Percentiles rank a stretch among this genome's conserved stretches.
These are phyloP conservation scores for Ephydatia muelleri DNA, from an alignment of 37 sponge, comb jelly and placozoan genomes.

Conservation along the genomic window DNA sequence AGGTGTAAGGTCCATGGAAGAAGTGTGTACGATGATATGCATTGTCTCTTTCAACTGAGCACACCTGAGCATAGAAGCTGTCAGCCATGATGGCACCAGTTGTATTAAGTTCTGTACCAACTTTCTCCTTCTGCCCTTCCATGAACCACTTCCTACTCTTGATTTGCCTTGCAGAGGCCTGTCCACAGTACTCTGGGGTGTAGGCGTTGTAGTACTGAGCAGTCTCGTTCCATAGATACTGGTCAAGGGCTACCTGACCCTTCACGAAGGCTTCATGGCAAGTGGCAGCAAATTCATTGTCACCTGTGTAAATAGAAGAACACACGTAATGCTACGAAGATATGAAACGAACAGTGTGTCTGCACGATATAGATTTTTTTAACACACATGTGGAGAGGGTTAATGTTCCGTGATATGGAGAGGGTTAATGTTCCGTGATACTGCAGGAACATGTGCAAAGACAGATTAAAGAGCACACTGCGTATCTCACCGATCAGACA, in stretches of 20 bases:
- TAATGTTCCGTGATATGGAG: no score
- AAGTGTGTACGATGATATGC: no score
- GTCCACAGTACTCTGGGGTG: constrained; percentile 5
- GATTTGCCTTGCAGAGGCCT: neutral
- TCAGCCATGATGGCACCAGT: constrained; percentile 41
- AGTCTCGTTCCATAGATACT: constrained; percentile 30
- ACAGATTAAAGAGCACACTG: no score
- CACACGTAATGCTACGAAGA: neutral
- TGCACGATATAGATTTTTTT: no score
- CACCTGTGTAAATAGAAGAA: neutral
- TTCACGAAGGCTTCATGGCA: constrained; percentile 22
- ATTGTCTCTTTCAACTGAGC: no score
- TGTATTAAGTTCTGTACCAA: neutral
- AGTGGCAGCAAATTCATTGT: neutral
- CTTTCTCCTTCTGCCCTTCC: no score
- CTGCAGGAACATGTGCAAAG: no score
- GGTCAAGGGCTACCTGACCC: constrained; percentile 22
- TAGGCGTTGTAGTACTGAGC: constrained; percentile 40
- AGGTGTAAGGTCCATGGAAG: no score
- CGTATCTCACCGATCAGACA: no score
- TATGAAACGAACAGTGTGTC: no score
- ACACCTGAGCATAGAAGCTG: constrained; percentile 34
- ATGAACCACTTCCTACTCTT: neutral
- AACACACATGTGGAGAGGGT: no score
- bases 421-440: no score